A percentile compares a stretch with the other conserved stretches of the same genome.
phyloP scores from a whole-genome alignment of 2,113 vertebrate species.

The Percina caprodes region DNA sequence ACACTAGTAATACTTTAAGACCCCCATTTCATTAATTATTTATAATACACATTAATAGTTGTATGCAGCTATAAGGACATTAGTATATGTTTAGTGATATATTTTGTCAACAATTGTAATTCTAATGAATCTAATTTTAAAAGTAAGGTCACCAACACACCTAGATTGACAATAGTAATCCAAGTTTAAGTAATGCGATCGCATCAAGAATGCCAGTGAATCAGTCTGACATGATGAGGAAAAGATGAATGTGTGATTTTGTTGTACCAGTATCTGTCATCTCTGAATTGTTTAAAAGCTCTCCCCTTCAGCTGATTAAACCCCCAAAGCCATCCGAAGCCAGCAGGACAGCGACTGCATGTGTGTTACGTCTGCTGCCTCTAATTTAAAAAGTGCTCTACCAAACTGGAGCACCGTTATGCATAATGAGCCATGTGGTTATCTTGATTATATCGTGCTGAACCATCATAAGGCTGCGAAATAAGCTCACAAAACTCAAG shows the following conservation, averaged over 20 bases:
- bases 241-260: slow-evolving; percentile 8
- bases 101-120: background rate
- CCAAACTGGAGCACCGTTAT: slow-evolving; percentile 48
- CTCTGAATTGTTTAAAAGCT: slow-evolving; percentile 12
- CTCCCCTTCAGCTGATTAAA: slow-evolving; percentile 43
- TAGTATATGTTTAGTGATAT: background rate
- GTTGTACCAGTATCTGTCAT: slow-evolving; percentile 2
- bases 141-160: background rate
- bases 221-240: background rate
- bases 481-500: slow-evolving; percentile 12
- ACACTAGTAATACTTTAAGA: background rate
- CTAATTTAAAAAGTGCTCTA: slow-evolving; percentile 52
- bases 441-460: slow-evolving; percentile 62
- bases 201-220: background rate
- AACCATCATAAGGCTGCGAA: slow-evolving; percentile 20
- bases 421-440: slow-evolving; percentile 61
- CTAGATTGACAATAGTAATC: background rate
- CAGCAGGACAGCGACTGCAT: slow-evolving; percentile 31
- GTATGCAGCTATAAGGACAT: background rate
- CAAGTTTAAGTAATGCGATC: background rate
- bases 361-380: slow-evolving; percentile 47
- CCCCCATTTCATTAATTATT: background rate
- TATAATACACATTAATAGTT: background rate
- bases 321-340: slow-evolving; percentile 24
- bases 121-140: no score